These are phyloP conservation scores for Heliconius melpomene DNA, from an alignment of 1,140 invertebrate genomes.

Conservation along the genomic window DNA sequence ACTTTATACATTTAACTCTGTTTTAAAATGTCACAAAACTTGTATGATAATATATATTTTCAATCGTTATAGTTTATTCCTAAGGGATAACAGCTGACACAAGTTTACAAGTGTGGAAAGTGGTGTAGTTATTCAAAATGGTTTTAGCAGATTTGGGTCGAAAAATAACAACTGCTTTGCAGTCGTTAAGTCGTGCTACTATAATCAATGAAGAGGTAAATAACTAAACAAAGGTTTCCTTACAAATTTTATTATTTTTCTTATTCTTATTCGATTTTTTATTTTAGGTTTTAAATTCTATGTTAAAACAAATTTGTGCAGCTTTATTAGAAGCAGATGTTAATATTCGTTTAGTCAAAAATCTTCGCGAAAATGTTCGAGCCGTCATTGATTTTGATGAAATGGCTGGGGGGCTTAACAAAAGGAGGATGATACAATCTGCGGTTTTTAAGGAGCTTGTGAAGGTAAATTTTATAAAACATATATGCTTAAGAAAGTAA, in stretches of 20 bases:
- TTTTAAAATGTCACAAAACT: slow-evolving; percentile 45
- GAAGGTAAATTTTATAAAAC: slow-evolving; percentile 85
- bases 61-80: slow-evolving; percentile 30
- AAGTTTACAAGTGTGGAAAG: slow-evolving; percentile 15
- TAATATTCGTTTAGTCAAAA: slow-evolving; percentile 98
- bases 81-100: slow-evolving; percentile 33
- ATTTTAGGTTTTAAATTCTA: slow-evolving; percentile 96
- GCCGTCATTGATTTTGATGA: slow-evolving; percentile 99
- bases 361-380: slow-evolving; percentile 98
- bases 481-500: neutral
- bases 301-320: slow-evolving; percentile 99
- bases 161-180: slow-evolving; percentile 98
- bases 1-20: neutral
- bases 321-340: slow-evolving; percentile 99
- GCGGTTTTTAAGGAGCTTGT: slow-evolving; percentile 99
- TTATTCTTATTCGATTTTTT: slow-evolving; percentile 19
- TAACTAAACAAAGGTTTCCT: neutral
- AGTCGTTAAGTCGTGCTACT: slow-evolving; percentile 98
- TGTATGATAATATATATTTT: slow-evolving; percentile 18
- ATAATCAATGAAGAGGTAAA: slow-evolving; percentile 98
- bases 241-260: neutral
- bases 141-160: slow-evolving; percentile 99
- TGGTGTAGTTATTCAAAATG: slow-evolving; percentile 84
- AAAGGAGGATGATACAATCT: slow-evolving; percentile 98
- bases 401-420: slow-evolving; percentile 99